These are phyloP conservation scores for Chrysemys picta DNA, from an alignment of 2,113 vertebrate genomes.

Conservation along the genomic window DNA sequence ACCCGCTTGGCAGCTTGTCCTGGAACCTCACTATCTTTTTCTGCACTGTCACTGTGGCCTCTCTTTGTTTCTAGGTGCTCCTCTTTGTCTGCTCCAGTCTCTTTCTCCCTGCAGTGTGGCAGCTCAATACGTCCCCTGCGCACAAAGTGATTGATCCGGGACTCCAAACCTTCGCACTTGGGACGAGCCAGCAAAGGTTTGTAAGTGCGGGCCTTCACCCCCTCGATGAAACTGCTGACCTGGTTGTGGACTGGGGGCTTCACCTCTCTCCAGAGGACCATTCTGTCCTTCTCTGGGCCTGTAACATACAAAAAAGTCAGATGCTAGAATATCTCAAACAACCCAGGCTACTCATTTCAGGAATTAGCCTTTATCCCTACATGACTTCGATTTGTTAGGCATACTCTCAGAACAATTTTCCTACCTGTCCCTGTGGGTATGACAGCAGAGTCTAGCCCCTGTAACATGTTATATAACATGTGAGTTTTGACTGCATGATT, in stretches of 20 bases:
- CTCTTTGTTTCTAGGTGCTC: slow-evolving; percentile 24
- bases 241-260: slow-evolving; percentile 64
- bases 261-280: slow-evolving; percentile 54
- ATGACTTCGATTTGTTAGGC: background rate
- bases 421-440: slow-evolving; percentile 56
- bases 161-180: slow-evolving; percentile 90
- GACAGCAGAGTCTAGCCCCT: slow-evolving; percentile 77
- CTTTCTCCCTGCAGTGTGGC: slow-evolving; percentile 27
- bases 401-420: background rate
- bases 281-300: slow-evolving; percentile 30
- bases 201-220: slow-evolving; percentile 87
- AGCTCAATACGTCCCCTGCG: slow-evolving; percentile 86
- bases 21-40: slow-evolving; percentile 68
- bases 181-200: slow-evolving; percentile 88
- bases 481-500: slow-evolving; percentile 85
- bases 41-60: slow-evolving; percentile 33
- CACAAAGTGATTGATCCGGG: slow-evolving; percentile 89
- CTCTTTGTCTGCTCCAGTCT: background rate
- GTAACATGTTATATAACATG: slow-evolving; percentile 86
- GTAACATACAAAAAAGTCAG: background rate
- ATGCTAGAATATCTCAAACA: background rate
- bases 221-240: slow-evolving; percentile 85
- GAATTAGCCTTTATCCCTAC: background rate
- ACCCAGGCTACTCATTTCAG: accelerated
- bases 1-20: slow-evolving; percentile 70